phyloP scores from a whole-genome alignment of 2,113 vertebrate genomes.

The Lethenteron camtschaticum region DNA sequence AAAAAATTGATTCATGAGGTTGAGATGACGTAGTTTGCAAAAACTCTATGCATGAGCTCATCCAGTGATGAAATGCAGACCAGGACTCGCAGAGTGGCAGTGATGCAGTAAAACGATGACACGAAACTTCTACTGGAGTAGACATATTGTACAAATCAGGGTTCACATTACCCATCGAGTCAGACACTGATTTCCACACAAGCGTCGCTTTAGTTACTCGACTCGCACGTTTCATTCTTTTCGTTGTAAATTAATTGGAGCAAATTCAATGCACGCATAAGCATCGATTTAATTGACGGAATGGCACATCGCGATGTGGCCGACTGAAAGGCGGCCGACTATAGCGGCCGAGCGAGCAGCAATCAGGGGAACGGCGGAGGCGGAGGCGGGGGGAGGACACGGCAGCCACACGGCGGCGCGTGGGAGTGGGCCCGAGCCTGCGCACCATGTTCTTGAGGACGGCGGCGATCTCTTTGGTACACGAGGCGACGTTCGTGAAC shows the following conservation, averaged over 20 bases:
- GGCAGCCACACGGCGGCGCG: neutral
- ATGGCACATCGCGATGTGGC: neutral
- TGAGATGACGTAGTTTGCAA: neutral
- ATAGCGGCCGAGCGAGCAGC: neutral
- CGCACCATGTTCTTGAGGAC: slow-evolving; percentile 1
- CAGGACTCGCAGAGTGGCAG: too few relatives aligned
- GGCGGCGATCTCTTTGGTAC: neutral
- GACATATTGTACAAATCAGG: too few relatives aligned
- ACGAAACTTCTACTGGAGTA: too few relatives aligned
- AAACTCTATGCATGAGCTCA: neutral
- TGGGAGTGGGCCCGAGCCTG: neutral
- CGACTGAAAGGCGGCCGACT: neutral
- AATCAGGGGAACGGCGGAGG: neutral
- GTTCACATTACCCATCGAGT: too few relatives aligned
- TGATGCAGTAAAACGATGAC: too few relatives aligned
- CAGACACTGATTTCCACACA: too few relatives aligned
- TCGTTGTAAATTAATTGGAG: too few relatives aligned
- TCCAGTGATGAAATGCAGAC: neutral
- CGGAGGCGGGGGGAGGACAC: neutral
- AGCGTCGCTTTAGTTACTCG: too few relatives aligned
- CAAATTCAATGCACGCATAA: too few relatives aligned
- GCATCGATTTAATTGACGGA: neutral
- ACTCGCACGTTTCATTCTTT: too few relatives aligned
- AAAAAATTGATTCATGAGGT: neutral
- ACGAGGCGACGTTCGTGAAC: neutral